Percentiles rank a stretch among this genome's conserved stretches.
These are phyloP conservation scores for Cephus spinipes DNA, from an alignment of 2,888 invertebrate species.

Conservation along the genomic window DNA sequence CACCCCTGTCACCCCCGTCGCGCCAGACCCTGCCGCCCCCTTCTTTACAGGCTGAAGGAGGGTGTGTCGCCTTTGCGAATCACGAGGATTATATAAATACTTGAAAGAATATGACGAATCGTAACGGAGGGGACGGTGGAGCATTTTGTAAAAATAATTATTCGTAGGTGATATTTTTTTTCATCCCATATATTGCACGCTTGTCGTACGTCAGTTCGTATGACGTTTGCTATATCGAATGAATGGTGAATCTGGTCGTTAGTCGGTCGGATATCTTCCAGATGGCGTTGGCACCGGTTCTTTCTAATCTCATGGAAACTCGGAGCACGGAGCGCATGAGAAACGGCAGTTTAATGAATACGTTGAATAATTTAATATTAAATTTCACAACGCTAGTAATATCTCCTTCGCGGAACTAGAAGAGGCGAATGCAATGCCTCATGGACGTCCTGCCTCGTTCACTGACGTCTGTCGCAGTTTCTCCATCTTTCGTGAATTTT, in stretches of 20 bases:
- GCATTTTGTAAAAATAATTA: background rate
- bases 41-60: background rate
- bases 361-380: conserved; percentile 35
- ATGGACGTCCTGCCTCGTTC: background rate
- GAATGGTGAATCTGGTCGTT: background rate
- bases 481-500: background rate
- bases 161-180: background rate
- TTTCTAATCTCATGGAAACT: conserved; percentile 4
- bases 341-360: conserved; percentile 31
- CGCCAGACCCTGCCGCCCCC: background rate
- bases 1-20: conserved; percentile 18
- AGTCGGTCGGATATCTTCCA: background rate
- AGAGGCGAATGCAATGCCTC: background rate
- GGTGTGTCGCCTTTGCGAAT: background rate
- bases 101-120: background rate
- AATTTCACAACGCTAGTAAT: conserved; percentile 21
- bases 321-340: conserved; percentile 2
- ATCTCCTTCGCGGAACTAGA: background rate
- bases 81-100: background rate
- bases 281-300: background rate
- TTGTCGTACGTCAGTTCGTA: background rate
- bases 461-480: background rate
- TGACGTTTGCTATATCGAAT: background rate
- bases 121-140: background rate
- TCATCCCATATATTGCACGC: background rate